Percentiles rank a stretch among this genome's conserved stretches.
Evolutionary conservation across 30 jellyfish, hydroid and myxozoan species (phyloP).

Genomic region (Aurelia coerulea): DNA sequence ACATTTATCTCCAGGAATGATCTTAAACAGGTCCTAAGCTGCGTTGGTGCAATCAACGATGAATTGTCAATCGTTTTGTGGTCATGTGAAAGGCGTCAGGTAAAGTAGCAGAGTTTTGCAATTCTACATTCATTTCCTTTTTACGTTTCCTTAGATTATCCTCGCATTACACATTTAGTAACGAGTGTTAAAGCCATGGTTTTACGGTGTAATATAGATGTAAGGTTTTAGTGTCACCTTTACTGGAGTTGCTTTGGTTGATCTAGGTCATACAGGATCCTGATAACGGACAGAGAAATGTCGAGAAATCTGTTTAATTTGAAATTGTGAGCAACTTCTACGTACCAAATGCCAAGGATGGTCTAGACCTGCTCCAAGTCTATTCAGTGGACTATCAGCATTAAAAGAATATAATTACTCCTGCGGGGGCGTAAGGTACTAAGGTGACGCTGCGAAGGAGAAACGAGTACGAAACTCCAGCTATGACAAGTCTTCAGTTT

Average conservation of each 20-base stretch:
- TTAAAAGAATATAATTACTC: no score
- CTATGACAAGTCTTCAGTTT: no score
- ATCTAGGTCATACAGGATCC: background rate
- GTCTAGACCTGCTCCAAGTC: no score
- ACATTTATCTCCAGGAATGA: slow-evolving; percentile 59
- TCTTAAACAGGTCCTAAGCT: slow-evolving; percentile 75
- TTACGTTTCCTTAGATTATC: background rate
- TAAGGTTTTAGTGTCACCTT: background rate
- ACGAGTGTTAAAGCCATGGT: background rate
- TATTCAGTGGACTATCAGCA: no score
- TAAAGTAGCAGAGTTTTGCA: slow-evolving; percentile 7
- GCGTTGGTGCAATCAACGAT: slow-evolving; percentile 90
- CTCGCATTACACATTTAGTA: background rate
- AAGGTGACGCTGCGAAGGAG: background rate
- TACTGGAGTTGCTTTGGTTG: background rate
- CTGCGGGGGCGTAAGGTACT: no score
- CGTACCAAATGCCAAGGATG: no score
- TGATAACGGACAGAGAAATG: background rate
- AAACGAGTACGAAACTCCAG: background rate
- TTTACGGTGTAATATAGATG: background rate
- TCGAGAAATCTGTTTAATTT: background rate
- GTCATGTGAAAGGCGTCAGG: slow-evolving; percentile 94
- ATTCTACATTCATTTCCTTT: background rate
- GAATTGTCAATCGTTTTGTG: slow-evolving; percentile 88
- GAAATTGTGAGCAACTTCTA: background rate